Conservation (phyloP, 2,113 vertebrate species). For the Poeciliopsis turrubarensis region DNA sequence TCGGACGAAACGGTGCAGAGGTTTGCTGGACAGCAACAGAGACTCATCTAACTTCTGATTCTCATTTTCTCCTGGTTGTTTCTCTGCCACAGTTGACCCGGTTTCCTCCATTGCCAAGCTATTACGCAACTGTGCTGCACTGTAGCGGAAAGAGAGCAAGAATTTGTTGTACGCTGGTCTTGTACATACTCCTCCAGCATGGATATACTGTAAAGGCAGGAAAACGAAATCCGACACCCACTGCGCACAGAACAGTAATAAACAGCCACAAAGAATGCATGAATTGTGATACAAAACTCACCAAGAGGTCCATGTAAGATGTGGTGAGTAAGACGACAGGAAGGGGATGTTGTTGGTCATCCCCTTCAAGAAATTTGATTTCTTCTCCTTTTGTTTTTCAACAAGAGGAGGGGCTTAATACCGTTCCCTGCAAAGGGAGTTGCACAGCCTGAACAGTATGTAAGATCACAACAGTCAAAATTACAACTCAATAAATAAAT, state of each 20-base stretch:
- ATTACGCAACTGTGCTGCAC: background rate
- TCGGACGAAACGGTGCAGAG: constrained; percentile 66
- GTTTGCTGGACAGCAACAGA: constrained; percentile 41
- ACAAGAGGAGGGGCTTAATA: constrained; percentile 29
- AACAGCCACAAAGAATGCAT: background rate
- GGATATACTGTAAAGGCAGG: background rate
- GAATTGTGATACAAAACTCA: constrained; percentile 9
- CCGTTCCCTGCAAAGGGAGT: background rate
- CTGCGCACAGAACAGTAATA: background rate
- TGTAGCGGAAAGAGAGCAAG: constrained; percentile 5
- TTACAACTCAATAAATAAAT: too few relatives aligned
- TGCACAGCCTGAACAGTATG: background rate
- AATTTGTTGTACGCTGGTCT: background rate
- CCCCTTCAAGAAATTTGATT: constrained; percentile 57
- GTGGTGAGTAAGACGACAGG: constrained; percentile 6
- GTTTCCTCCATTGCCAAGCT: constrained; percentile 45
- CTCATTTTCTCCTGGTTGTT: background rate
- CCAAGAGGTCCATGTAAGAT: constrained; percentile 18
- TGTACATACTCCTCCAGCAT: background rate
- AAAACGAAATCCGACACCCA: background rate
- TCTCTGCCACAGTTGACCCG: constrained; percentile 28
- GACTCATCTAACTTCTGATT: constrained; percentile 4
- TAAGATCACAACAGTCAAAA: too few relatives aligned
- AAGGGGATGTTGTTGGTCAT: constrained; percentile 18
- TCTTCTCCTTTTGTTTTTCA: constrained; percentile 5